phyloP scores from a whole-genome alignment of 1,140 invertebrate species.

The Tetramorium parvispinum region DNA sequence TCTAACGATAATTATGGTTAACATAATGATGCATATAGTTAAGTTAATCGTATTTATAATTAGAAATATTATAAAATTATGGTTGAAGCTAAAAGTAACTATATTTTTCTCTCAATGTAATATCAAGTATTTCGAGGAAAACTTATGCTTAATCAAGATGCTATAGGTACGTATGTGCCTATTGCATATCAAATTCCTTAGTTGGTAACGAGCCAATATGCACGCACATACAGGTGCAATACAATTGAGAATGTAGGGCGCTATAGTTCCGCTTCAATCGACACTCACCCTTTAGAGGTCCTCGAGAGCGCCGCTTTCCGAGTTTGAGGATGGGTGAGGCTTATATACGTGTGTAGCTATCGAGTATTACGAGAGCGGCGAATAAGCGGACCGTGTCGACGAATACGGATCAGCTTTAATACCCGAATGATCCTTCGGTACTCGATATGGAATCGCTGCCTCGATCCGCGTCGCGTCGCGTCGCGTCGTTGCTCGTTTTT shows the following conservation, averaged over 20 bases:
- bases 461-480: constrained; percentile 5
- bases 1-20: too few species aligned
- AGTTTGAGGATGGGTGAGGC: constrained; percentile 55
- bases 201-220: constrained; percentile 46
- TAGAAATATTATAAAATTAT: too few species aligned
- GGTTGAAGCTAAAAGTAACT: too few species aligned
- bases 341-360: constrained; percentile 24
- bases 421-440: constrained; percentile 59
- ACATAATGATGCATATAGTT: too few species aligned
- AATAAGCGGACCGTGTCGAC: constrained; percentile 55
- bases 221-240: constrained; percentile 6
- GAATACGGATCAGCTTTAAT: constrained; percentile 64
- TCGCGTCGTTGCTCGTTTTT: constrained; percentile 46
- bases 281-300: constrained; percentile 56
- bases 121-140: background rate
- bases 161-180: background rate
- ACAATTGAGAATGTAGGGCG: constrained; percentile 39
- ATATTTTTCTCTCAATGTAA: background rate
- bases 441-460: constrained; percentile 56
- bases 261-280: constrained; percentile 62
- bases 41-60: too few species aligned
- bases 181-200: constrained; percentile 52
- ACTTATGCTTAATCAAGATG: background rate
- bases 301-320: constrained; percentile 48
- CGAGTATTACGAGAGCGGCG: constrained; percentile 49